Conservation (phyloP, 2,797 vertebrate genomes). For the Sarcoramphus papa region DNA sequence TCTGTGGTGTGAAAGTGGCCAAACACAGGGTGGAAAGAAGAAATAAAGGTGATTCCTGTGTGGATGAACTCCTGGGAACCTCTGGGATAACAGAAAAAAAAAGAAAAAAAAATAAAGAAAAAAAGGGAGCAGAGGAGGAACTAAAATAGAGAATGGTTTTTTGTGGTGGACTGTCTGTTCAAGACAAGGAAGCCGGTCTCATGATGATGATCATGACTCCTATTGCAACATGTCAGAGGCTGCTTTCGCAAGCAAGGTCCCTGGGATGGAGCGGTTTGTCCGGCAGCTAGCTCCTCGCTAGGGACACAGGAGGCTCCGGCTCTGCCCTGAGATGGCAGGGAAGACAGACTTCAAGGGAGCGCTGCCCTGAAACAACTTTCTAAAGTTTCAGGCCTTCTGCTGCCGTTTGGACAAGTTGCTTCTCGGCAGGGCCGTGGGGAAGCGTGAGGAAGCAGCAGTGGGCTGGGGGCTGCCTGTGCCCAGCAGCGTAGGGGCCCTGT, state of each 20-base stretch:
- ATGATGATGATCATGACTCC: neutral
- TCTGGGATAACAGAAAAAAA: neutral
- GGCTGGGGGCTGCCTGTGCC: neutral
- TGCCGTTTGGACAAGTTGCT: neutral
- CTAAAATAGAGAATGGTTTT: neutral
- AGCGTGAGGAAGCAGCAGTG: rapidly evolving
- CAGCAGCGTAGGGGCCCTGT: rapidly evolving
- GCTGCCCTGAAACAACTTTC: neutral
- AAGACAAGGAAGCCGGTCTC: neutral
- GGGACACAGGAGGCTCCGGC: neutral
- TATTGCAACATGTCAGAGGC: neutral
- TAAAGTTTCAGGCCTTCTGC: neutral
- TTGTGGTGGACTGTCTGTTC: neutral
- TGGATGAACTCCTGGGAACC: neutral
- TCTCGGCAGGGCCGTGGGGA: rapidly evolving
- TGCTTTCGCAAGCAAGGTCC: neutral
- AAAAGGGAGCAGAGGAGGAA: neutral
- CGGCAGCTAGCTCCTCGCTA: rapidly evolving
- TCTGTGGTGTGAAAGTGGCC: neutral
- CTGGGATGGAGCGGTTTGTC: neutral
- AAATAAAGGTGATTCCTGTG: neutral
- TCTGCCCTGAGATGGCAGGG: neutral
- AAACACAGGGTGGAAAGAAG: neutral
- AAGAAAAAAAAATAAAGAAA: rapidly evolving
- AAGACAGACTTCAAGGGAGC: neutral